Conservation (phyloP, 1,140 invertebrate genomes). For the Ceratosolen fusciceps region DNA sequence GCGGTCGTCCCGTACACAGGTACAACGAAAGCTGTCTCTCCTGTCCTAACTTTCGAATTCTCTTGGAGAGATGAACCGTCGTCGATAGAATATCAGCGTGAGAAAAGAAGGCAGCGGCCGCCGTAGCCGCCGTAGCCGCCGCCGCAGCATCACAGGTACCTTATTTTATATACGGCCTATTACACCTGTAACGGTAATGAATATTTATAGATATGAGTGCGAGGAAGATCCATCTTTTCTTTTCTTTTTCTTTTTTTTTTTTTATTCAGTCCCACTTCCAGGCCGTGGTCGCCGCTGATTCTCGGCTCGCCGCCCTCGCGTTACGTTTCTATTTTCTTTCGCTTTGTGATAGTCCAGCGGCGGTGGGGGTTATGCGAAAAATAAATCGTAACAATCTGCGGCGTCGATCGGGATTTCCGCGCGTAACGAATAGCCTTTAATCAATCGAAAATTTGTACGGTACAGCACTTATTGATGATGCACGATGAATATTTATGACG, state of each 20-base stretch:
- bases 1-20: no score
- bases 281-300: neutral
- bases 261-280: constrained; percentile 22
- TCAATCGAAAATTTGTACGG: constrained; percentile 38
- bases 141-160: constrained; percentile 34
- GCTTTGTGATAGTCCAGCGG: neutral
- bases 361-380: constrained; percentile 5
- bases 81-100: constrained; percentile 51
- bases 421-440: constrained; percentile 10
- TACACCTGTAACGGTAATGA: constrained; percentile 62
- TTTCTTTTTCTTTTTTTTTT: constrained; percentile 6
- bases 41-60: constrained; percentile 50
- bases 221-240: constrained; percentile 48
- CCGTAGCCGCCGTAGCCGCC: neutral
- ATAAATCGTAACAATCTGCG: constrained; percentile 29
- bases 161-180: constrained; percentile 57
- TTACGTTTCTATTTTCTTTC: neutral
- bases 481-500: constrained; percentile 43
- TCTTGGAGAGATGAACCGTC: constrained; percentile 29
- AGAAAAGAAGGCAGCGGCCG: constrained; percentile 45
- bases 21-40: neutral
- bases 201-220: constrained; percentile 58
- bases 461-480: constrained; percentile 16
- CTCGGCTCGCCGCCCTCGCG: neutral
- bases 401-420: neutral